phyloP scores from a whole-genome alignment of 2,797 vertebrate genomes.

The Sebastes taczanowskii region DNA sequence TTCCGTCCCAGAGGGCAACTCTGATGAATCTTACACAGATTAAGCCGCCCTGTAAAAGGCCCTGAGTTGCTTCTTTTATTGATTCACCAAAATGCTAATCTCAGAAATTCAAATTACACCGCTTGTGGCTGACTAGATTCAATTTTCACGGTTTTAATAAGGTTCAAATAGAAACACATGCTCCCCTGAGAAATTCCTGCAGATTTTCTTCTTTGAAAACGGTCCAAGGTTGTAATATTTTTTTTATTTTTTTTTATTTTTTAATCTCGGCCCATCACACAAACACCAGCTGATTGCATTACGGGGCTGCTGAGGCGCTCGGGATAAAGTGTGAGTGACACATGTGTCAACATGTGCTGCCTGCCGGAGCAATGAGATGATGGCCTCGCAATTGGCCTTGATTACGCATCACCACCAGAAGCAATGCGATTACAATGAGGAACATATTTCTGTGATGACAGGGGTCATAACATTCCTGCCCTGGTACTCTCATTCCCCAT shows the following conservation, averaged over 20 bases:
- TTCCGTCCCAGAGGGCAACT: slow-evolving; percentile 13
- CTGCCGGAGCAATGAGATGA: slow-evolving; percentile 15
- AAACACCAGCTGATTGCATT: slow-evolving; percentile 33
- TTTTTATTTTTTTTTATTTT: background rate
- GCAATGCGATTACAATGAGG: slow-evolving; percentile 35
- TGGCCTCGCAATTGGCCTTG: slow-evolving; percentile 47
- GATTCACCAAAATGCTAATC: slow-evolving; percentile 51
- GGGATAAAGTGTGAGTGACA: slow-evolving; percentile 28
- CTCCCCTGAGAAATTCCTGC: slow-evolving; percentile 29
- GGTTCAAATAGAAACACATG: slow-evolving; percentile 33
- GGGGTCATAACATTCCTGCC: slow-evolving; percentile 15
- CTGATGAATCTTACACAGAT: slow-evolving; percentile 41
- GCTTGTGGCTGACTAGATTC: slow-evolving; percentile 36
- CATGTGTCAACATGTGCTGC: slow-evolving; percentile 7
- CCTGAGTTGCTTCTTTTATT: slow-evolving; percentile 43
- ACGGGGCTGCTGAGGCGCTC: background rate
- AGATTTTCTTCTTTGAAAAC: slow-evolving; percentile 27
- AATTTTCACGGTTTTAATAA: slow-evolving; percentile 46
- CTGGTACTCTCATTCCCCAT: slow-evolving; percentile 6
- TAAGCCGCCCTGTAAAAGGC: slow-evolving; percentile 36
- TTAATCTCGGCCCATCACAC: background rate
- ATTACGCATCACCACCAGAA: slow-evolving; percentile 38
- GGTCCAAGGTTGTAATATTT: slow-evolving; percentile 10
- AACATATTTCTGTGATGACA: slow-evolving; percentile 42
- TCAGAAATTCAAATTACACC: slow-evolving; percentile 41